These are phyloP conservation scores for Botia kubotai DNA, from an alignment of 2,797 vertebrate genomes.

Conservation along the genomic window DNA sequence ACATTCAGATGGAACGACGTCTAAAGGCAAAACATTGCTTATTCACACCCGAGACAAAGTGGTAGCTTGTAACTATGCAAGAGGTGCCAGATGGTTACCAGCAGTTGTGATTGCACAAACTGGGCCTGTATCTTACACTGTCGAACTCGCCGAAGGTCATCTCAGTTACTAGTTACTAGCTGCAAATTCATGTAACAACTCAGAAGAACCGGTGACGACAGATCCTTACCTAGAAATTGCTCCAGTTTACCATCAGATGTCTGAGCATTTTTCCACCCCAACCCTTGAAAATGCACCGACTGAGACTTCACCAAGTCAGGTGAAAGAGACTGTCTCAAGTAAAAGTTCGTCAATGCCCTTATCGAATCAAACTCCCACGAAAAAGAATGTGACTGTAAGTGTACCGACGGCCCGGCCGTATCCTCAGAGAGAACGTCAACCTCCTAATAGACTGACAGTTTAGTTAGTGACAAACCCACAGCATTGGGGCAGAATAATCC, in stretches of 20 bases:
- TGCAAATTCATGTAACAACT: not conserved
- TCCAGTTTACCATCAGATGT: too few species aligned
- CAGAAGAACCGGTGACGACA: not conserved
- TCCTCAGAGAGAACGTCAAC: too few species aligned
- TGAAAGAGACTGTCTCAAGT: too few species aligned
- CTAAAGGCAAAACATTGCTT: not conserved
- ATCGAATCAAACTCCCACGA: too few species aligned
- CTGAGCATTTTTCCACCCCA: not conserved
- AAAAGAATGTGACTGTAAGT: too few species aligned
- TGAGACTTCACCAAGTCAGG: not conserved
- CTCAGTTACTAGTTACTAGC: conserved; percentile 13
- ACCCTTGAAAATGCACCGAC: not conserved
- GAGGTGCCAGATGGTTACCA: not conserved
- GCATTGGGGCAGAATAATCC: too few species aligned
- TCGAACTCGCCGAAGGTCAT: conserved; percentile 26
- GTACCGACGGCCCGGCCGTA: too few species aligned
- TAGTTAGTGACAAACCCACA: too few species aligned
- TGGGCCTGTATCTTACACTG: conserved; percentile 36
- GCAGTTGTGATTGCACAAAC: conserved; percentile 26
- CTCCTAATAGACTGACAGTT: too few species aligned
- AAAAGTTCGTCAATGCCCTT: too few species aligned
- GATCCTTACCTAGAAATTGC: not conserved
- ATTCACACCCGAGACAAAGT: conserved; percentile 36
- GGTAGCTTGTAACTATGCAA: conserved; percentile 24
- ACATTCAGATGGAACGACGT: conserved; percentile 1